Evolutionary conservation across 2,113 vertebrate species (phyloP).

Genomic region (Pomatostomus ruficeps): DNA sequence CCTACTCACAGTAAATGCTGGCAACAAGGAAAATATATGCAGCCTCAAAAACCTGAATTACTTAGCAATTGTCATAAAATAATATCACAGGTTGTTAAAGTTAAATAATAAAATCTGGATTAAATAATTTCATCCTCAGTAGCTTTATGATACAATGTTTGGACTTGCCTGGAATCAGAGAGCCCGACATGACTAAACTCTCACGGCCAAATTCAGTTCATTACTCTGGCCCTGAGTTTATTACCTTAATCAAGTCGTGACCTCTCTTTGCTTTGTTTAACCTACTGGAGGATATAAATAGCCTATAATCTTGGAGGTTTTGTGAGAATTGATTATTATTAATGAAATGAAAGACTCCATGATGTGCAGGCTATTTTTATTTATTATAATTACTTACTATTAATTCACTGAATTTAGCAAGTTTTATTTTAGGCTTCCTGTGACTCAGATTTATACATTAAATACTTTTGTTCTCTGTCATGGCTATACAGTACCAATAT

Average conservation of each 20-base stretch:
- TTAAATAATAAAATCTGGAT: slow-evolving; percentile 20
- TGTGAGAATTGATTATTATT: slow-evolving; percentile 26
- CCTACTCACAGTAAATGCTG: background rate
- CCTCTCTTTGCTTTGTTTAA: slow-evolving; percentile 4
- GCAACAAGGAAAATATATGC: background rate
- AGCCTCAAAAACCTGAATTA: slow-evolving; percentile 6
- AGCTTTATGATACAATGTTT: background rate
- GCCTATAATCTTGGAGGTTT: background rate
- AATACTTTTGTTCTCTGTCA: background rate
- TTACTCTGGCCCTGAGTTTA: background rate
- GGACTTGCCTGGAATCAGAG: background rate
- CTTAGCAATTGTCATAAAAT: slow-evolving; percentile 34
- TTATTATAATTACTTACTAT: slow-evolving; percentile 7
- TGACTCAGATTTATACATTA: background rate
- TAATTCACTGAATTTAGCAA: background rate
- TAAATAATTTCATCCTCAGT: slow-evolving; percentile 15
- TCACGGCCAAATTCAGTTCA: background rate
- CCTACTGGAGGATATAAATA: slow-evolving; percentile 1
- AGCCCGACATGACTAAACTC: background rate
- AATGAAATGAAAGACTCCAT: background rate
- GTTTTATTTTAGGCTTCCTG: background rate
- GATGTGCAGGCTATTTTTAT: slow-evolving; percentile 16
- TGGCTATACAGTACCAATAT: background rate
- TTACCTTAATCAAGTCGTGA: background rate
- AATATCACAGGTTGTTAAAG: background rate